phyloP scores from a whole-genome alignment of 1,140 invertebrate genomes.

The Maconellicoccus hirsutus region DNA sequence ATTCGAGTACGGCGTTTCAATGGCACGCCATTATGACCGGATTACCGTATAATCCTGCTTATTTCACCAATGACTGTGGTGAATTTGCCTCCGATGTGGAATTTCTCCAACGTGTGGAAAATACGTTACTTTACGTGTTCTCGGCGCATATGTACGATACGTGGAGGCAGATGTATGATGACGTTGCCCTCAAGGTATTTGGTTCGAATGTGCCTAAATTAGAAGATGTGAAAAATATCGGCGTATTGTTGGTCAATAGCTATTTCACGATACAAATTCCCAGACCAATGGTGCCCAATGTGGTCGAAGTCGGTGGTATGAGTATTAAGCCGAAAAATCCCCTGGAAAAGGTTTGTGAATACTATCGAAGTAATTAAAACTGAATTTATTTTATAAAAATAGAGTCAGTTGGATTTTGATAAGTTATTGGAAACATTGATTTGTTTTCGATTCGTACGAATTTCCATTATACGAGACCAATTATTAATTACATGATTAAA shows the following conservation, averaged over 20 bases:
- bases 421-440: no score
- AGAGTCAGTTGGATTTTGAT: no score
- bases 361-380: no score
- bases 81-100: not conserved
- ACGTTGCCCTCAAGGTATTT: not conserved
- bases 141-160: not conserved
- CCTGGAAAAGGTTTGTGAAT: no score
- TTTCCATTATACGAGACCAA: no score
- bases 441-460: no score
- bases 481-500: no score
- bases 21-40: conserved; percentile 41
- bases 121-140: not conserved
- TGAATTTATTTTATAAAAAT: no score
- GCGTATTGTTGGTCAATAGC: conserved; percentile 42
- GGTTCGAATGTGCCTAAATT: not conserved
- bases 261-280: conserved; percentile 29
- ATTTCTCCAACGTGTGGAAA: not conserved
- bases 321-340: conserved; percentile 27
- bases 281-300: conserved; percentile 30
- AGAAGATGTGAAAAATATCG: not conserved
- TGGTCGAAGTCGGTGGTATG: conserved; percentile 33
- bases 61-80: conserved; percentile 26
- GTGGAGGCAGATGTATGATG: not conserved
- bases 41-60: conserved; percentile 27
- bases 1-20: conserved; percentile 43